Percentiles rank a stretch among this genome's conserved stretches.
Evolutionary conservation across 2,888 invertebrate species (phyloP).

Genomic region (Tuta absoluta): DNA sequence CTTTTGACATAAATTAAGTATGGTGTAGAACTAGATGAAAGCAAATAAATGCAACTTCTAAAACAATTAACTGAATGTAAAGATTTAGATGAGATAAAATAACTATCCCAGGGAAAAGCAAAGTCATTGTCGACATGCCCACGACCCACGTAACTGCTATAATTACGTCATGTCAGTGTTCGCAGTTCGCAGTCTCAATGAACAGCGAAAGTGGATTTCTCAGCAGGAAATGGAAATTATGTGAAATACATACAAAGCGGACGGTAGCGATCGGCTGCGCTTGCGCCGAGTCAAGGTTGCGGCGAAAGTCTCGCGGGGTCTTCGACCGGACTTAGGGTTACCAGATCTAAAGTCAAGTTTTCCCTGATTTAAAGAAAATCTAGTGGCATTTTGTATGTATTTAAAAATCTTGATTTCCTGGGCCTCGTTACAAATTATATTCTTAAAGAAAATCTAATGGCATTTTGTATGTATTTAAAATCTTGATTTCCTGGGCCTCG

Average conservation of each 20-base stretch:
- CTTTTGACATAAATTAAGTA: too few species aligned
- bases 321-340: constrained; percentile 42
- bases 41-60: too few species aligned
- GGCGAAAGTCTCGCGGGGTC: constrained; percentile 73
- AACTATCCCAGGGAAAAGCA: constrained; percentile 13
- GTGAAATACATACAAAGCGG: constrained; percentile 45
- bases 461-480: too few species aligned
- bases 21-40: too few species aligned
- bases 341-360: too few species aligned
- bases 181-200: constrained; percentile 39
- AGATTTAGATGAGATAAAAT: neutral
- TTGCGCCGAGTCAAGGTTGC: constrained; percentile 68
- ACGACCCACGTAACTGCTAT: constrained; percentile 27
- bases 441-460: too few species aligned
- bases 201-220: constrained; percentile 76
- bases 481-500: too few species aligned
- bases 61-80: neutral
- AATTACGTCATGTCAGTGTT: constrained; percentile 30
- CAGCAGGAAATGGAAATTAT: constrained; percentile 66
- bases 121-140: constrained; percentile 27
- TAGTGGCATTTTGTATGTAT: too few species aligned
- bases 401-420: too few species aligned
- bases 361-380: too few species aligned
- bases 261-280: constrained; percentile 45
- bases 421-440: too few species aligned